phyloP scores from a whole-genome alignment of 2,797 vertebrate genomes.

The Phalloptychus januarius region DNA sequence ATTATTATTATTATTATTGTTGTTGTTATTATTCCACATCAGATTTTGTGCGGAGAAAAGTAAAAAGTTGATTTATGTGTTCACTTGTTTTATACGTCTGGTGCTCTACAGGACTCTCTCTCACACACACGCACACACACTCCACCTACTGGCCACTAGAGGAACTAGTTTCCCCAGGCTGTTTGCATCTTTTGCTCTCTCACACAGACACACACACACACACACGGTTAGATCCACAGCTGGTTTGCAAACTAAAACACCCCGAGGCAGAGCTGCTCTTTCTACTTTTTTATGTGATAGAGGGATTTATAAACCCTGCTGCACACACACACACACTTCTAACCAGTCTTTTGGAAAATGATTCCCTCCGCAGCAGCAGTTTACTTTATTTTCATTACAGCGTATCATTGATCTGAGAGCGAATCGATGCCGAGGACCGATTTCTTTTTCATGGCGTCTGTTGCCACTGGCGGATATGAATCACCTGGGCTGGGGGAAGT shows the following conservation, averaged over 20 bases:
- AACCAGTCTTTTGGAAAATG: not conserved
- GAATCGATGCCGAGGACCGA: conserved; percentile 52
- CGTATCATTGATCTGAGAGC: conserved; percentile 45
- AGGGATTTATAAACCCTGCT: not conserved
- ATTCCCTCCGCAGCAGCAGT: not conserved
- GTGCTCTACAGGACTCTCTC: too few relatives aligned
- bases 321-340: not conserved
- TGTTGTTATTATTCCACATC: too few relatives aligned
- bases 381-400: conserved; percentile 42
- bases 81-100: not conserved
- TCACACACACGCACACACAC: not conserved
- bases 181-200: conserved; percentile 4
- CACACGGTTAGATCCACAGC: conserved; percentile 9
- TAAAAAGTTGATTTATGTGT: not conserved
- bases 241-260: conserved; percentile 22
- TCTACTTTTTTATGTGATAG: not conserved
- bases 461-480: conserved; percentile 41
- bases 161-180: conserved; percentile 70
- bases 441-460: conserved; percentile 39
- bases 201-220: not conserved
- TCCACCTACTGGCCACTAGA: conserved; percentile 63
- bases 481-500: conserved; percentile 25
- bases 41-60: not conserved
- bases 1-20: not conserved
- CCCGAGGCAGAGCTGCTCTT: conserved; percentile 17